Evolutionary conservation across 2,888 invertebrate species (phyloP).

Genomic region (Seira ritae): DNA sequence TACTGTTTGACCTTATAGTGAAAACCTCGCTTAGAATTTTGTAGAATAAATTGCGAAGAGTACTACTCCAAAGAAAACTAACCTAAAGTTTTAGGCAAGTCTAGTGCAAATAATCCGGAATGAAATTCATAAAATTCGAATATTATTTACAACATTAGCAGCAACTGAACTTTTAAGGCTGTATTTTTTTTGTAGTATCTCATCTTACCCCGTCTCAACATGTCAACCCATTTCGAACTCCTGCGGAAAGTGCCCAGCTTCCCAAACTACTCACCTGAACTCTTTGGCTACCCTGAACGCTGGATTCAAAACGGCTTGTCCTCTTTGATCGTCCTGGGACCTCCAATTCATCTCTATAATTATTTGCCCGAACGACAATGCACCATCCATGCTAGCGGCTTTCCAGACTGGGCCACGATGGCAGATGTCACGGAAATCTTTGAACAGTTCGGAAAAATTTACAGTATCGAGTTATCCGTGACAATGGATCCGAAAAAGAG

Average conservation of each 20-base stretch:
- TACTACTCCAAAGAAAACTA: too few species aligned
- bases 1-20: too few species aligned
- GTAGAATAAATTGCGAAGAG: too few species aligned
- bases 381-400: constrained; percentile 67
- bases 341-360: constrained; percentile 70
- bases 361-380: constrained; percentile 65
- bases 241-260: constrained; percentile 68
- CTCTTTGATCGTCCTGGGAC: constrained; percentile 67
- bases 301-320: constrained; percentile 50
- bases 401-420: constrained; percentile 70
- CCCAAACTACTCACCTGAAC: constrained; percentile 65
- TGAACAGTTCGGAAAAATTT: constrained; percentile 68
- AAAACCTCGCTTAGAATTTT: too few species aligned
- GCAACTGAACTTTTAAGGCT: too few species aligned
- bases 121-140: too few species aligned
- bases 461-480: constrained; percentile 68
- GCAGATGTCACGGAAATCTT: constrained; percentile 68
- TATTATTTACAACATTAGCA: too few species aligned
- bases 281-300: constrained; percentile 71
- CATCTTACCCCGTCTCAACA: too few species aligned
- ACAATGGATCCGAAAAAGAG: constrained; percentile 48
- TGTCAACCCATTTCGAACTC: constrained; percentile 55
- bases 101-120: too few species aligned
- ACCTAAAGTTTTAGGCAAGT: too few species aligned
- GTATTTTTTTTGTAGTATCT: too few species aligned